These are phyloP conservation scores for Yoshiicerus persimilis DNA, from an alignment of 1,140 invertebrate species.

Conservation along the genomic window DNA sequence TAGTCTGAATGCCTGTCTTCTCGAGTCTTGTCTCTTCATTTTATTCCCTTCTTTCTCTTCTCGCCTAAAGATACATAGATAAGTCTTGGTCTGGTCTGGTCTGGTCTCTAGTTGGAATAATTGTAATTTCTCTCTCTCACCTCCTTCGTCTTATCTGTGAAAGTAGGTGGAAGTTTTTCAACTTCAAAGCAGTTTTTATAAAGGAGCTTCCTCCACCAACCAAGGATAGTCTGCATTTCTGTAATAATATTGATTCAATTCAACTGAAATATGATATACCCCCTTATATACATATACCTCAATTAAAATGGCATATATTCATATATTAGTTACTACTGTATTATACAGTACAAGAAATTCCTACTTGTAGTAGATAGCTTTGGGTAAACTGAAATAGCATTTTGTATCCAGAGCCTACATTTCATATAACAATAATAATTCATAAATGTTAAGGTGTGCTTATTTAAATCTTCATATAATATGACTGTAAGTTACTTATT, in stretches of 20 bases:
- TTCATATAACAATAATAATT: neutral
- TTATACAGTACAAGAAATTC: too few relatives aligned
- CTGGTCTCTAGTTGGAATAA: neutral
- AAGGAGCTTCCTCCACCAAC: neutral
- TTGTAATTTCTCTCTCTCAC: conserved; percentile 3
- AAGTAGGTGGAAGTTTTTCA: conserved; percentile 16
- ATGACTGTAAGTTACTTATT: neutral
- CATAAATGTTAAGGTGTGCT: neutral
- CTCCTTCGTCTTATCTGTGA: neutral
- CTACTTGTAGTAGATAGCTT: too few relatives aligned
- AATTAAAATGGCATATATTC: too few relatives aligned
- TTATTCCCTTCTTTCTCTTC: neutral
- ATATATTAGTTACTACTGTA: neutral
- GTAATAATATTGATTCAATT: too few relatives aligned
- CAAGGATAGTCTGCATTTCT: too few relatives aligned
- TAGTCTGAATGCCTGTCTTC: neutral
- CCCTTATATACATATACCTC: too few relatives aligned
- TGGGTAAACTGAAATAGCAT: too few relatives aligned
- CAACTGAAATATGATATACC: too few relatives aligned
- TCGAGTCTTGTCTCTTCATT: neutral
- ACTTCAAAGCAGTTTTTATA: neutral
- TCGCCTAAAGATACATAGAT: neutral
- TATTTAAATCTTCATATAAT: neutral
- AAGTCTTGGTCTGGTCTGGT: neutral
- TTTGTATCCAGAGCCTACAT: too few relatives aligned